Evolutionary conservation across 1,140 invertebrate species (phyloP).

Genomic region (Palaemon carinicauda): DNA sequence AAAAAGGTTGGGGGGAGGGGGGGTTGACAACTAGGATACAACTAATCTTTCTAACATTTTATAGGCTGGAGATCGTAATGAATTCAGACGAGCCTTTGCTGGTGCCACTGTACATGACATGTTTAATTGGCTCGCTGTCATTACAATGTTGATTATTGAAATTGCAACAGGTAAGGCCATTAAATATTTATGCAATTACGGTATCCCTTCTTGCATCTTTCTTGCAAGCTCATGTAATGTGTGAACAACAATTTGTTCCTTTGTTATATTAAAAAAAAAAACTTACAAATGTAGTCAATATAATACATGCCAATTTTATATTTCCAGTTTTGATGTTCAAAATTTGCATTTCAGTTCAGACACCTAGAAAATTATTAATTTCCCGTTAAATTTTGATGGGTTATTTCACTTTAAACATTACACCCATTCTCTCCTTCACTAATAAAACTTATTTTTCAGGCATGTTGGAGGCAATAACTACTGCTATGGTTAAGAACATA

Average conservation of each 20-base stretch:
- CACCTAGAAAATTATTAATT: too few relatives aligned
- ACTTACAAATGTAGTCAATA: too few relatives aligned
- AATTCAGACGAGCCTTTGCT: conserved; percentile 66
- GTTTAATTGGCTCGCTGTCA: conserved; percentile 68
- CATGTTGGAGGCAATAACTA: conserved; percentile 57
- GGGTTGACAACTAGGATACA: neutral
- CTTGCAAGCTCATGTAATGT: too few relatives aligned
- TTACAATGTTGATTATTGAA: conserved; percentile 66
- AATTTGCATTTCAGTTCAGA: too few relatives aligned
- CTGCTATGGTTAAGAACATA: conserved; percentile 33
- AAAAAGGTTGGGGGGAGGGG: too few relatives aligned
- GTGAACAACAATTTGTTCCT: too few relatives aligned
- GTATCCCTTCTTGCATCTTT: neutral
- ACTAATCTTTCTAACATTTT: neutral
- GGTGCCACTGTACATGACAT: conserved; percentile 66
- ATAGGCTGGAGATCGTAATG: conserved; percentile 63
- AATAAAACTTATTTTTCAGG: conserved; percentile 20
- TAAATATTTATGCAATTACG: neutral
- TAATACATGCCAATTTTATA: too few relatives aligned
- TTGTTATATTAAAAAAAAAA: too few relatives aligned
- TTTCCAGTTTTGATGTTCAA: too few relatives aligned
- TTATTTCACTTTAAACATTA: neutral
- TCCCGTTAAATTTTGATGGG: too few relatives aligned
- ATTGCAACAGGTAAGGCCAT: conserved; percentile 57
- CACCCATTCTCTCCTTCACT: neutral